Conservation (phyloP, 1,140 invertebrate genomes). For the Vanessa atalanta region DNA sequence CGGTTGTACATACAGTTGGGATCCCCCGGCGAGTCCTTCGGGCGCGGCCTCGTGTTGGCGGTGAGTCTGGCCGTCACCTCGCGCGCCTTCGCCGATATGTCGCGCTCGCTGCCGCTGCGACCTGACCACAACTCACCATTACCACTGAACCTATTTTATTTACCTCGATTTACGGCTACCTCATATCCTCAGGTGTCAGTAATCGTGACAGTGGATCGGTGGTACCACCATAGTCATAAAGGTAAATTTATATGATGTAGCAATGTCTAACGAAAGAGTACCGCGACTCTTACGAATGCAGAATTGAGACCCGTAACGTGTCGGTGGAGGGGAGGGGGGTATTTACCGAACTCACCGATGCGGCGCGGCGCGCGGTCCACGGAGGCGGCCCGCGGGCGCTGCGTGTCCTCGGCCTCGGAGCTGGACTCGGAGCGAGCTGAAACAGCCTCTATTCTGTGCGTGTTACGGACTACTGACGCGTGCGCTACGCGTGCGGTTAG, state of each 20-base stretch:
- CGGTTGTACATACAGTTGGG: constrained; percentile 21
- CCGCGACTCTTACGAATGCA: no score
- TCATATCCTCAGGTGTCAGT: no score
- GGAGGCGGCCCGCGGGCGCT: constrained; percentile 78
- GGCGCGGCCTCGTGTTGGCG: constrained; percentile 50
- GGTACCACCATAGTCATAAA: no score
- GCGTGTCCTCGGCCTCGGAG: constrained; percentile 66
- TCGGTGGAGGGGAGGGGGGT: no score
- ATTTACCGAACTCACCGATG: constrained; percentile 41
- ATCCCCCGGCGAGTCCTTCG: constrained; percentile 48
- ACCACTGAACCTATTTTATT: not conserved
- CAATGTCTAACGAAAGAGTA: no score
- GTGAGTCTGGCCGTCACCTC: constrained; percentile 76
- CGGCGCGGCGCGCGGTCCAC: constrained; percentile 56
- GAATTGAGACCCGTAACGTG: no score
- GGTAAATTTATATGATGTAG: no score
- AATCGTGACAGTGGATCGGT: no score
- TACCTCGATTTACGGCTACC: no score
- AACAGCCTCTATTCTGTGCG: constrained; percentile 44
- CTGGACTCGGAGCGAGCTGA: constrained; percentile 80
- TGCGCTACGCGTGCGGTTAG: not conserved
- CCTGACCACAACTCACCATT: constrained; percentile 45
- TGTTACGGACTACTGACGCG: not conserved
- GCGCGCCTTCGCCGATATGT: constrained; percentile 75
- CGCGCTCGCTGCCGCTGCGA: constrained; percentile 81